Evolutionary conservation across 2,113 vertebrate species (phyloP).

Genomic region (Xenotilapia leptura): DNA sequence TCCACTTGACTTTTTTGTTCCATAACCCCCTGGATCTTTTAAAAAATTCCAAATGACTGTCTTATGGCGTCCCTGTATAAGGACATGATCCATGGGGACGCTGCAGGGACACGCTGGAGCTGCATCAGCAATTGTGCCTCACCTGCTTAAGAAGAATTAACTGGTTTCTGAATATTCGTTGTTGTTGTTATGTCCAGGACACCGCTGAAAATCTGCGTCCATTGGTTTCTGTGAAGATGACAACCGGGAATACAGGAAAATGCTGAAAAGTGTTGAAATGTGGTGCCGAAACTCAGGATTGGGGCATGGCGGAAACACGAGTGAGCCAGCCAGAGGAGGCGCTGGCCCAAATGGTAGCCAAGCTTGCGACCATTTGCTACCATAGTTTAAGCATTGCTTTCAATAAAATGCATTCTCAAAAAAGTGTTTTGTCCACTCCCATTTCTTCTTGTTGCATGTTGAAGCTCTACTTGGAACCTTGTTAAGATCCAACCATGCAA

Average conservation of each 20-base stretch:
- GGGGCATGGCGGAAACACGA: not conserved
- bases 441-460: too few relatives aligned
- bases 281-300: not conserved
- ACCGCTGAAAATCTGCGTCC: accelerated
- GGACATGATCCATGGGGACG: not conserved
- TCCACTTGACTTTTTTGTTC: not conserved
- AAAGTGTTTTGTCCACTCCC: too few relatives aligned
- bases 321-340: not conserved
- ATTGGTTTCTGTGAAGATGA: not conserved
- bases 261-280: not conserved
- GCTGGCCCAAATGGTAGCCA: not conserved
- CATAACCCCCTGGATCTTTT: accelerated
- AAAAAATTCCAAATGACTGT: not conserved
- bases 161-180: not conserved
- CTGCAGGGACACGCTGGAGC: not conserved
- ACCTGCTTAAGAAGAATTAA: not conserved
- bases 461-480: not conserved
- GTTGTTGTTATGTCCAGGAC: not conserved
- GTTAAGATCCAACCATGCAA: not conserved
- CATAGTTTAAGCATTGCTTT: not conserved
- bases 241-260: accelerated
- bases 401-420: too few relatives aligned
- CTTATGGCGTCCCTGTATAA: not conserved
- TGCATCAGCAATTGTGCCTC: not conserved
- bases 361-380: accelerated